Evolutionary conservation across 2,888 invertebrate species (phyloP), one percentile per base, ranked within the genome.

Genomic region (Camponotus fellah): DNA sequence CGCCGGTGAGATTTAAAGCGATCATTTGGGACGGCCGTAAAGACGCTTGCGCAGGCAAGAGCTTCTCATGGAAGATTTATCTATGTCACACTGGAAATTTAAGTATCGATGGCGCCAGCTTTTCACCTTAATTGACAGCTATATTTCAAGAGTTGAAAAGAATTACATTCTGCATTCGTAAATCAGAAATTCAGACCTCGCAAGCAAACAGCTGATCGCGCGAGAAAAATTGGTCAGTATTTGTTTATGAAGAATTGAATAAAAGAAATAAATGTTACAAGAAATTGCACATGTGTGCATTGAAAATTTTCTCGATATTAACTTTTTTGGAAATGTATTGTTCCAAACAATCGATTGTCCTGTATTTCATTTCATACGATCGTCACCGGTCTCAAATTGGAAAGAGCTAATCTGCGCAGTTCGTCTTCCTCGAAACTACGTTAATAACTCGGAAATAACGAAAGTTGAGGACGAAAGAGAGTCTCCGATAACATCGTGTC

Each of bases 1-100:
- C 74, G 72, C 43, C 58, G 46, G 60, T 37, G 74, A 80, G 74
- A 80, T 80, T 80, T 80, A 80, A 74, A 80, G 75, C 79, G 74
- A 80, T 72, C 74, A 72, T 80, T 80, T 80, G 75, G 34, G 60
- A 60, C 60, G 46, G 17, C 34, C 74, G 75, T 46, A 74, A 72
- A 80, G 79, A 34, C 74, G 79, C 74, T 72, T 26, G 43, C 79
- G 34, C 58, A 58, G n/a, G 8, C 43, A 34, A 79, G 72, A 72
- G n/a, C 58, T 34, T 58, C 74, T 46, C 58, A 12, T 21, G 26
- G 12, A 71, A 60, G 37, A 80, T 80, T 72, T 60, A 74, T 80
- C 75, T 49, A 60, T n/a, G 79, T 74, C 72, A 80, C 43, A 37
- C 74, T 46, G 46, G 46, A 80, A 74, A 80, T 72, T 74, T 74